Base-by-base conservation (phyloP, 2,888 invertebrate genomes). In the Lymantria monacha region DNA sequence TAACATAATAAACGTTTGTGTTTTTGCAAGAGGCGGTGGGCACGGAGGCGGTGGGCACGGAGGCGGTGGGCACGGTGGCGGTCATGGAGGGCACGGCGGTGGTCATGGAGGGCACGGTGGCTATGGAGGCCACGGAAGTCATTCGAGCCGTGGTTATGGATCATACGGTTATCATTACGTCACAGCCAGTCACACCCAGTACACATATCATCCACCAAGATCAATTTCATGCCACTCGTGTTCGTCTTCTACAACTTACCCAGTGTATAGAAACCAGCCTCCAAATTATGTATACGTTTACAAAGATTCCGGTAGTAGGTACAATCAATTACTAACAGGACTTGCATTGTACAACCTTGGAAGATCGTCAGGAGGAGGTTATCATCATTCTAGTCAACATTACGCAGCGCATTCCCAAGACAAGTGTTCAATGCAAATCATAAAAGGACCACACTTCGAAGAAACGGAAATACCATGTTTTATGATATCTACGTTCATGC, bases 301-400 rank as follows among this genome's bases (percentile, higher is more conserved):
- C 61, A 72, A 84, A 31, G 87, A 88, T 49, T 83, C 81, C 9
- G 74, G 76, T 3, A 83, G 76, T 49, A 73, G 84, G 54, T 89
- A 79, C 54, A 79, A 84, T 1, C 79, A 81, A 44, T 57, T 91
- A 13, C 61, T 90, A 40, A 80, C 87, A 1, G 90, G 90, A 9
- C 70, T 91, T 22, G 85, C 90, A 8, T 63, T 91, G 11, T 90
- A 88, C 68, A 91, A 91, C 61, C 70, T 91, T 38, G 90, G 89
- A 30, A 76, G 86, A 61, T 75, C 86, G 0, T 55, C 73, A 2
- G 67, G 68, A 15, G 76, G 74, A 12, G 70, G 77, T 10, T 71
- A 71, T 70, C 69, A 81, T 42, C 69, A 81, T 42, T 66, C 77
- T 49, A 60, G 69, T 0, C 74, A 51, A 41, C 55, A 77, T 51